A percentile compares a stretch with the other conserved stretches of the same genome.
These are phyloP conservation scores for Helogale parvula DNA, from an alignment of 2,113 vertebrate species.

Conservation along the genomic window DNA sequence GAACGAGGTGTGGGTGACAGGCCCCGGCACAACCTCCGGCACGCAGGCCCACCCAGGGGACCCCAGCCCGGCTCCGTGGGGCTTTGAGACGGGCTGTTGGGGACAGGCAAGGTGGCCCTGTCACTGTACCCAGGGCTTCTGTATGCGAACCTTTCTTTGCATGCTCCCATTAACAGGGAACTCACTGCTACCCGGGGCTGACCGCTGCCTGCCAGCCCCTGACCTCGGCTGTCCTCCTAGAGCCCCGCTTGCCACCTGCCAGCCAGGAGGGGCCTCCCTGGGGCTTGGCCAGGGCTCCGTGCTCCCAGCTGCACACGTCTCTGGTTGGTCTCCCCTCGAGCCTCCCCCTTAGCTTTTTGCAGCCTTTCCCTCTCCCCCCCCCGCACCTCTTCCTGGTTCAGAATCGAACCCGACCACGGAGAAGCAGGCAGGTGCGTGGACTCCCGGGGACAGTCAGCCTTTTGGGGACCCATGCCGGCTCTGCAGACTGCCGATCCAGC, in stretches of 20 bases:
- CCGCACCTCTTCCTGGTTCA: no score
- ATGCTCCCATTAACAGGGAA: neutral
- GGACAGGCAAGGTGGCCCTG: neutral
- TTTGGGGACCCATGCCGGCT: no score
- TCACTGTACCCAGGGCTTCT: neutral
- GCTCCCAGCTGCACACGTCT: neutral
- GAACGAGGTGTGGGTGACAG: neutral
- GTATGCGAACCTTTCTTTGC: neutral
- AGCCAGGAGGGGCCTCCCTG: neutral
- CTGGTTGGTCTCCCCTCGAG: fast-evolving
- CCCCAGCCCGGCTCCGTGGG: fast-evolving
- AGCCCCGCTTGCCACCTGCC: fast-evolving
- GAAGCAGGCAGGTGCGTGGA: neutral
- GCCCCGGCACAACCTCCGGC: fast-evolving
- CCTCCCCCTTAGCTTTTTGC: fast-evolving
- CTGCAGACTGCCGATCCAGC: neutral
- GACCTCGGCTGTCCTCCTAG: neutral
- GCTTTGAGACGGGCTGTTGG: no score
- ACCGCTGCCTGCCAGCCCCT: neutral
- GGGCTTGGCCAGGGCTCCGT: neutral
- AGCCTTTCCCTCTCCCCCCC: no score
- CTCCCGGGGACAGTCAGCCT: fast-evolving
- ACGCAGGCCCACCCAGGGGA: fast-evolving
- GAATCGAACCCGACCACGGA: fast-evolving
- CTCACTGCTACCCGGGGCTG: neutral